These are phyloP conservation scores for Leiothrix lutea DNA, from an alignment of 2,113 vertebrate species.

Conservation along the genomic window DNA sequence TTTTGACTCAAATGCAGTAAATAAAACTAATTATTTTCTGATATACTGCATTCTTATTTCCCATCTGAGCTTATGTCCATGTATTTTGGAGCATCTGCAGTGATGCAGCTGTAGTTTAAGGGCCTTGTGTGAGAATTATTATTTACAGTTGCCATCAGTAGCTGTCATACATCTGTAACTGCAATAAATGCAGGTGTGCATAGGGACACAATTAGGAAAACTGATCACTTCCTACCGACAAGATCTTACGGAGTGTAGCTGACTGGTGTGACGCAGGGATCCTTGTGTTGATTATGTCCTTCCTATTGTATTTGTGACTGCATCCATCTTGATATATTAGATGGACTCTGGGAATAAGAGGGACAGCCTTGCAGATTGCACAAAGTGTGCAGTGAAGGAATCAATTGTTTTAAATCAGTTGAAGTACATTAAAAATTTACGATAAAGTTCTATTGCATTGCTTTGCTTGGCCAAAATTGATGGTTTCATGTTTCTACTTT, in stretches of 20 bases:
- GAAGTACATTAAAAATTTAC: background rate
- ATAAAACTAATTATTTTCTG: background rate
- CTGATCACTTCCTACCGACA: background rate
- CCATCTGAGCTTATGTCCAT: background rate
- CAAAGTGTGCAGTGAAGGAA: background rate
- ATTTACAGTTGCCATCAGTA: background rate
- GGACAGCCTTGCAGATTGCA: background rate
- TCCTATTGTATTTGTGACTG: background rate
- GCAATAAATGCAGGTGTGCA: background rate
- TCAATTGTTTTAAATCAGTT: background rate
- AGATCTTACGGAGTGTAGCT: background rate
- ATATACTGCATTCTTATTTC: background rate
- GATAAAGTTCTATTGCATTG: background rate
- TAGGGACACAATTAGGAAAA: background rate
- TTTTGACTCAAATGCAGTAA: background rate
- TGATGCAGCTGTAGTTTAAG: background rate
- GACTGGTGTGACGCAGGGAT: background rate
- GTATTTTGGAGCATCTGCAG: background rate
- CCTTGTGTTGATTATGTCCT: background rate
- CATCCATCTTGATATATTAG: background rate
- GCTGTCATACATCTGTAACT: background rate
- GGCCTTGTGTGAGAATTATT: background rate
- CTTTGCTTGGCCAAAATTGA: background rate
- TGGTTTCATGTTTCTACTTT: background rate
- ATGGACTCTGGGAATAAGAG: background rate